phyloP scores from a whole-genome alignment of 2,888 invertebrate genomes.

The Leptopilina syphax region DNA sequence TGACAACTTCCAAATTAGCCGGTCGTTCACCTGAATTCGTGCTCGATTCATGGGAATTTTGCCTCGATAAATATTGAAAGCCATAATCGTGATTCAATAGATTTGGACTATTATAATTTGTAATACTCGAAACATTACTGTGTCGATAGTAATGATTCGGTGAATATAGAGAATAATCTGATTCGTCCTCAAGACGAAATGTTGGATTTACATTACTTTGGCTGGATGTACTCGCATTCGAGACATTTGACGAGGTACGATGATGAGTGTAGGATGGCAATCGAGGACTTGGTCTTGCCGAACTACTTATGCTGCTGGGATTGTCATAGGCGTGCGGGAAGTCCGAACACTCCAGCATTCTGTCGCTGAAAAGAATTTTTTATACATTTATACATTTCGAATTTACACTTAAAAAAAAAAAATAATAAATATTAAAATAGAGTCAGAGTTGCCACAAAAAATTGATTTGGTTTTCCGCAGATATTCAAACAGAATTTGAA shows the following conservation, averaged over 20 bases:
- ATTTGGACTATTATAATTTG: slow-evolving; percentile 61
- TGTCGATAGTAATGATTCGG: slow-evolving; percentile 77
- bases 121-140: slow-evolving; percentile 55
- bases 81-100: slow-evolving; percentile 71
- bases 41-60: slow-evolving; percentile 78
- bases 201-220: slow-evolving; percentile 82
- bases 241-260: slow-evolving; percentile 78
- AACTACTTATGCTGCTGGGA: slow-evolving; percentile 77
- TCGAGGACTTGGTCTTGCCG: slow-evolving; percentile 74
- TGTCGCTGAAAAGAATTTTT: slow-evolving; percentile 62
- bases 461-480: too few relatives aligned
- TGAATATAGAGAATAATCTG: slow-evolving; percentile 74
- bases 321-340: slow-evolving; percentile 80
- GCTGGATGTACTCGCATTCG: slow-evolving; percentile 80
- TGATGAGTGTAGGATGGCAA: slow-evolving; percentile 82
- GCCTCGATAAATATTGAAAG: slow-evolving; percentile 72
- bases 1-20: slow-evolving; percentile 82
- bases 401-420: too few relatives aligned
- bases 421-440: too few relatives aligned
- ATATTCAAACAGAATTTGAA: too few relatives aligned
- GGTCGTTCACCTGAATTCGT: slow-evolving; percentile 78
- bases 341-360: slow-evolving; percentile 72
- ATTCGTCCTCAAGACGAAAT: slow-evolving; percentile 82
- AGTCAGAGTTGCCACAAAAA: too few relatives aligned
- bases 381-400: too few relatives aligned